phyloP scores from a whole-genome alignment of 2,113 vertebrate species.

The Dicerorhinus sumatrensis region DNA sequence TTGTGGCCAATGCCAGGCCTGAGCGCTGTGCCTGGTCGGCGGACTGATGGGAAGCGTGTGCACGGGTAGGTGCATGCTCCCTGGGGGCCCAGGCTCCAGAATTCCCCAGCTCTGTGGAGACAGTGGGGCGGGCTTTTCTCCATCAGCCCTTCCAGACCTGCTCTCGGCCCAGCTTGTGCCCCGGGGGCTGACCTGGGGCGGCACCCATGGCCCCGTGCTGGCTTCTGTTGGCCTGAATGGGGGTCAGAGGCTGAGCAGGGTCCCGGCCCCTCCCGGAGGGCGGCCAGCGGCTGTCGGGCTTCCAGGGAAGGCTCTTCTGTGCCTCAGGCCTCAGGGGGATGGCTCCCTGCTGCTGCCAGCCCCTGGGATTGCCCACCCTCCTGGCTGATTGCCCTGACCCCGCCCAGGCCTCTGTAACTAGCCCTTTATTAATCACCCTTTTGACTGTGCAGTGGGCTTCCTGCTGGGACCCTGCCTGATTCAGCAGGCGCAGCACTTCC shows the following conservation, averaged over 20 bases:
- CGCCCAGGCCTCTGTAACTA: fast-evolving
- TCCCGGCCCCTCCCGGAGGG: neutral
- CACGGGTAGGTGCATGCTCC: fast-evolving
- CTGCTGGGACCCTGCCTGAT: neutral
- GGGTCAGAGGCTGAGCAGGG: neutral
- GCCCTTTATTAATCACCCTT: neutral
- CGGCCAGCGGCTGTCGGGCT: neutral
- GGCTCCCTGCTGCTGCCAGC: no score
- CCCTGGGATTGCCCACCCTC: fast-evolving
- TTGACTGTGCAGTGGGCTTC: fast-evolving
- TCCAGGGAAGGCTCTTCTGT: neutral
- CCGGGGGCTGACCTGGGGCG: neutral
- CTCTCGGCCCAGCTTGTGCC: neutral
- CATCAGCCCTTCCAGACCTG: fast-evolving
- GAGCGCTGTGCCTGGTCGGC: neutral
- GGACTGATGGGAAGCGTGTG: fast-evolving
- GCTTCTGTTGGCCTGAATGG: neutral
- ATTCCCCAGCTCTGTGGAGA: fast-evolving
- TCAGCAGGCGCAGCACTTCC: neutral
- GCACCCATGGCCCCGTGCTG: neutral
- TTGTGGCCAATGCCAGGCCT: neutral
- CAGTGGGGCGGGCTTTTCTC: no score
- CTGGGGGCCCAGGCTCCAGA: neutral
- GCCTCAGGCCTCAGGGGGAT: neutral
- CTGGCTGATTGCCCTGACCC: neutral